Percentiles rank a stretch among this genome's conserved stretches.
These are phyloP conservation scores for Cariama cristata DNA, from an alignment of 2,113 vertebrate genomes.

Conservation along the genomic window DNA sequence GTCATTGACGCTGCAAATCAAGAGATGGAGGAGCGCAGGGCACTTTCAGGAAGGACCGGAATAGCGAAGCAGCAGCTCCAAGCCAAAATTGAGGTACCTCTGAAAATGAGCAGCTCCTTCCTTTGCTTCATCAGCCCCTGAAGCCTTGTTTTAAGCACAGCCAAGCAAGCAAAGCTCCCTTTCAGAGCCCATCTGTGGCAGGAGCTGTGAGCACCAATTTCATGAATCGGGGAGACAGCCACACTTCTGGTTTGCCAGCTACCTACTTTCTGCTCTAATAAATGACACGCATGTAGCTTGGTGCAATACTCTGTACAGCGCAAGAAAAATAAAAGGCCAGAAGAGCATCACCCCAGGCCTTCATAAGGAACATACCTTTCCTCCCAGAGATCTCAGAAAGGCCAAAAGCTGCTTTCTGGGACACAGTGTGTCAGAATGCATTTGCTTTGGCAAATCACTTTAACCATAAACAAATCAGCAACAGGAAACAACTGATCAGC, in stretches of 20 bases:
- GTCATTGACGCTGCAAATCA: not conserved
- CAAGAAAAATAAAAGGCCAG: not conserved
- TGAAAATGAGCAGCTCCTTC: not conserved
- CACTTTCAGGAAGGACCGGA: not conserved
- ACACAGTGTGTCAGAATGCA: not conserved
- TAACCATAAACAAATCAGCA: conserved; percentile 52
- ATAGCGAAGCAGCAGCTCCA: not conserved
- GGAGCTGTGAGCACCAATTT: not conserved
- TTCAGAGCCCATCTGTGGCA: conserved; percentile 7
- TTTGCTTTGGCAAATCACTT: conserved; percentile 41
- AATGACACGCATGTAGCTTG: not conserved
- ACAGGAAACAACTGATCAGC: conserved; percentile 45
- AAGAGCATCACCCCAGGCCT: not conserved
- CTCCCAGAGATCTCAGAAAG: conserved; percentile 19
- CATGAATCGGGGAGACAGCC: not conserved
- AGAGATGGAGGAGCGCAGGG: not conserved
- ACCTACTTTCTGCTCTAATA: not conserved
- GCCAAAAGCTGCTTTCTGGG: conserved; percentile 10
- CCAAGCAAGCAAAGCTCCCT: conserved; percentile 30
- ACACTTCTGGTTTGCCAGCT: conserved; percentile 20
- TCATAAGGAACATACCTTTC: not conserved
- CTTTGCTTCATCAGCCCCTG: not conserved
- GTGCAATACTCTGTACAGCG: fast-evolving
- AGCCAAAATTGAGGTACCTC: not conserved
- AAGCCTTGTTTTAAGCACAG: conserved; percentile 1